A percentile compares a stretch with the other conserved stretches of the same genome.
These are phyloP conservation scores for Ibycter americanus DNA, from an alignment of 2,797 vertebrate genomes.

Conservation along the genomic window DNA sequence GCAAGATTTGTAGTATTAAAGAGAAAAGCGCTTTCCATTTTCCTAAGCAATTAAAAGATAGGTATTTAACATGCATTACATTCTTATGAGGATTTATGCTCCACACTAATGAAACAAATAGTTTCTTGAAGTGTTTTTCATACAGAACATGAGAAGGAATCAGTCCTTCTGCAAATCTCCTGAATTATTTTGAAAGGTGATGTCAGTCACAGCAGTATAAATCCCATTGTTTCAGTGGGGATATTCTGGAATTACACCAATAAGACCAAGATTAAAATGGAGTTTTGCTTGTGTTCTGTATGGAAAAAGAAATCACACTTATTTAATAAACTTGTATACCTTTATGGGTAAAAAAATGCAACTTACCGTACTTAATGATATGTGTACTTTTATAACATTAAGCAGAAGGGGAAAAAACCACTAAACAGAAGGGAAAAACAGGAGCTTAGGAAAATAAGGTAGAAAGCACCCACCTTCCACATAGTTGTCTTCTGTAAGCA, in stretches of 20 bases:
- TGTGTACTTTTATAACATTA: slow-evolving; percentile 65
- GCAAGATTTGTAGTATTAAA: slow-evolving; percentile 15
- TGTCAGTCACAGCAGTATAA: background rate
- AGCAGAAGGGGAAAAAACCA: slow-evolving; percentile 58
- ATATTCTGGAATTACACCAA: background rate
- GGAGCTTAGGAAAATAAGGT: slow-evolving; percentile 71
- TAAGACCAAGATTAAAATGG: background rate
- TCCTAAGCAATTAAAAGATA: slow-evolving; percentile 30
- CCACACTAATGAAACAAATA: background rate
- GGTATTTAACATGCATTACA: slow-evolving; percentile 57
- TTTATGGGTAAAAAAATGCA: slow-evolving; percentile 33
- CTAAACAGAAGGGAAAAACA: slow-evolving; percentile 65
- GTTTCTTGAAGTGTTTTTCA: slow-evolving; percentile 58
- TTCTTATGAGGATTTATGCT: background rate
- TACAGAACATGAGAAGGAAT: slow-evolving; percentile 53
- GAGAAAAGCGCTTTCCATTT: slow-evolving; percentile 26
- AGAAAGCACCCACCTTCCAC: slow-evolving; percentile 94
- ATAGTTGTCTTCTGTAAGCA: slow-evolving; percentile 97
- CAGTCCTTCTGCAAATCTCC: background rate
- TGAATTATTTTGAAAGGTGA: background rate
- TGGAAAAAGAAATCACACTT: slow-evolving; percentile 66
- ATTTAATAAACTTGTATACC: slow-evolving; percentile 16
- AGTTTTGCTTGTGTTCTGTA: slow-evolving; percentile 58
- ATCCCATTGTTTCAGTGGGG: background rate
- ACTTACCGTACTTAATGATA: slow-evolving; percentile 77